Evolutionary conservation across 2,113 vertebrate genomes (phyloP), one percentile per base, ranked within the genome.

Genomic region (Mormoops blainvillei): DNA sequence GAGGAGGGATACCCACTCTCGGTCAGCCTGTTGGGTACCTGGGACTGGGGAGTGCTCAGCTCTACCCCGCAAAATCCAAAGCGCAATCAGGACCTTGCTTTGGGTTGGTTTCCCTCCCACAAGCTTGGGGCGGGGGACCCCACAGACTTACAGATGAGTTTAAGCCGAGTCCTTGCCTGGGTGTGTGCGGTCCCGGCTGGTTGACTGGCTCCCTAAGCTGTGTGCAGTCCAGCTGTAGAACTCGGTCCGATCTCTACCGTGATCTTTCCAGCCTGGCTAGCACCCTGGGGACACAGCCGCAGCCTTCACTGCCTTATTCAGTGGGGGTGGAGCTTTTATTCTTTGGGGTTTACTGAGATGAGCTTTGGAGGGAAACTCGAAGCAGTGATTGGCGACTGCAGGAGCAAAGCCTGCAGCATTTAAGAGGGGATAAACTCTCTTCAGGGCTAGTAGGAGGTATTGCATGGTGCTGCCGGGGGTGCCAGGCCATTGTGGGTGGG

Each of bases 361-460:
- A 76, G 68, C 84, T 82, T 89, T 81, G 94, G 94, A 97, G 97
- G 95, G 94, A 97, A 97, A 97, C 63, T 96, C 20, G 1, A 93
- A 86, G 33, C 15, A 7, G 4, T 50, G 93, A 71, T 71, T 63
- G 77, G 91, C 9, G 22, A 13, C 52, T 3, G 0, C 38, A 26
- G 61, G 70, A 81, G 26, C 50, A 45, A 38, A 63, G 83, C 68
- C 68, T 84, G 70, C 61, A 4, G 67, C 56, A 0, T 36, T 45
- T 48, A 19, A 33, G 70, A 70, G 10, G 2, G 11, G 52, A 20
- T 28, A 28, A 2, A 0, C 1, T 38, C 31, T n/a, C 58, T 28
- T 68, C 26, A 3, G 38, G 11, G 36, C 20, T 14, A 13, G 61
- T 19, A 52, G 91, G 26, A 7, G 63, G 70, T 61, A 67, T 3